Conservation (phyloP, 1,140 invertebrate genomes). For the Atopsyche davidsoni region DNA sequence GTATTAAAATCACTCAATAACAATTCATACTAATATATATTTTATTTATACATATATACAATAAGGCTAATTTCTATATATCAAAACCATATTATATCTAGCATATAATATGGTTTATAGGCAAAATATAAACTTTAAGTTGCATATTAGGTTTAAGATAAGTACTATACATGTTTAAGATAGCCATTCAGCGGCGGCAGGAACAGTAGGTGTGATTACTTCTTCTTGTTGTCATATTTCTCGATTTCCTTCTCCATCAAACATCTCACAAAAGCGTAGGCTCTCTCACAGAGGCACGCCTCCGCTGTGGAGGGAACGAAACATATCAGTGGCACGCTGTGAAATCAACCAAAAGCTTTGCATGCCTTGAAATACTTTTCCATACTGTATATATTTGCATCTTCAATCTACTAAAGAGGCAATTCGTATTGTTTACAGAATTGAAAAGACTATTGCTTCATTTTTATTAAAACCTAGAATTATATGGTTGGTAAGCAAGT, state of each 20-base stretch:
- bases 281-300: constrained; percentile 37
- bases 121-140: not conserved
- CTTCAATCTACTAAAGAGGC: too few species aligned
- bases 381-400: not conserved
- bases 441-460: not conserved
- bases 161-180: not conserved
- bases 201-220: not conserved
- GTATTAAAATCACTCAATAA: too few species aligned
- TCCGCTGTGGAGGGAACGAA: constrained; percentile 35
- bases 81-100: not conserved
- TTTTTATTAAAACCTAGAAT: not conserved
- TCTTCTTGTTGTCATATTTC: constrained; percentile 20
- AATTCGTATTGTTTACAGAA: too few species aligned
- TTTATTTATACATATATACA: not conserved
- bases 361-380: not conserved
- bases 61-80: not conserved
- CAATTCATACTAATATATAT: too few species aligned
- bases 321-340: not conserved
- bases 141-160: not conserved
- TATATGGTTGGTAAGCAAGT: too few species aligned
- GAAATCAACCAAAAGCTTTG: not conserved
- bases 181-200: not conserved
- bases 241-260: constrained; percentile 37
- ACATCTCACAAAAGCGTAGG: constrained; percentile 40
- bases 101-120: not conserved